phyloP scores from a whole-genome alignment of 2,113 vertebrate species.

The Empidonax alnorum region DNA sequence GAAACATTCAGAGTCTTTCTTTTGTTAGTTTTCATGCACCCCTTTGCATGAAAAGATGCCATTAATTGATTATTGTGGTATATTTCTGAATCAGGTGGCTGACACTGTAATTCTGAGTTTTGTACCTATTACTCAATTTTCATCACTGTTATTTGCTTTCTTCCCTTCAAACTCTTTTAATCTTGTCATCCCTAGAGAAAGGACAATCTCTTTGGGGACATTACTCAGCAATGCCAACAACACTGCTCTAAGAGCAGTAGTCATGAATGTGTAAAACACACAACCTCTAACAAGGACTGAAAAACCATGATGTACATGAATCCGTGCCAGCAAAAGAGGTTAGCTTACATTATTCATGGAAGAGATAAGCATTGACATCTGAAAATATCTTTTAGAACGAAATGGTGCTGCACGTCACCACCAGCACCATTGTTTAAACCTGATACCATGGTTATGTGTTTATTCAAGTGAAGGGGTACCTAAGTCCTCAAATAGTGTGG shows the following conservation, averaged over 20 bases:
- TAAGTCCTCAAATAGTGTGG: not conserved
- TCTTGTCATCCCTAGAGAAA: not conserved
- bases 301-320: not conserved
- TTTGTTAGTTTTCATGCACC: not conserved
- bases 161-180: not conserved
- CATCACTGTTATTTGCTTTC: not conserved
- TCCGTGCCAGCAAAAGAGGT: not conserved
- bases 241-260: not conserved
- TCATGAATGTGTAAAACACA: not conserved
- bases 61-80: not conserved
- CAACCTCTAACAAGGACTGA: not conserved
- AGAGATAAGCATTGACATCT: not conserved
- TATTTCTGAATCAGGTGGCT: not conserved
- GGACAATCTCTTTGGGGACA: not conserved
- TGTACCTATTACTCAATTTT: not conserved
- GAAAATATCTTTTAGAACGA: not conserved
- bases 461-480: not conserved
- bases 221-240: not conserved
- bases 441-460: not conserved
- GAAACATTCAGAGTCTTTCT: not conserved
- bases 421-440: not conserved
- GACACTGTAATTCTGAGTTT: not conserved
- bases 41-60: not conserved
- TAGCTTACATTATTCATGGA: not conserved
- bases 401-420: not conserved